Conservation (phyloP, 2,888 invertebrate genomes). For the Aspidapion aeneum region DNA sequence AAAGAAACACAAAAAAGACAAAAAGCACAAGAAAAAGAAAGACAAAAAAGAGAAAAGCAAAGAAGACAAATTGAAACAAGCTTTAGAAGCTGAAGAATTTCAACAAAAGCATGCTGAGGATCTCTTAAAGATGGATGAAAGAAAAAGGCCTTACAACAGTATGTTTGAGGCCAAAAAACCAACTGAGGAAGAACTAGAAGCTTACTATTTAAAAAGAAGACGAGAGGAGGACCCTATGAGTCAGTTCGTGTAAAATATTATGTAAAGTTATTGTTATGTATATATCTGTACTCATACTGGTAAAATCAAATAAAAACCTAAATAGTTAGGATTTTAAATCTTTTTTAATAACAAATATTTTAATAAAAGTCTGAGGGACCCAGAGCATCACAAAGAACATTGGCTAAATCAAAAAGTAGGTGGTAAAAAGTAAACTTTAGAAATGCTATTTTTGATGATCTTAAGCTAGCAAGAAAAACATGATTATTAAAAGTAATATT, state of each 20-base stretch:
- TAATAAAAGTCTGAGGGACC: too few species aligned
- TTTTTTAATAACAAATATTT: too few species aligned
- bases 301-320: too few species aligned
- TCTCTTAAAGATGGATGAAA: constrained; percentile 73
- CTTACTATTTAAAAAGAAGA: constrained; percentile 81
- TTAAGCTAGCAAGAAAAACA: too few species aligned
- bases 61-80: constrained; percentile 60
- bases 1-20: constrained; percentile 41
- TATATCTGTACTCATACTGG: too few species aligned
- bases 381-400: too few species aligned
- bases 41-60: constrained; percentile 40
- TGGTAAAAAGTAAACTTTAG: too few species aligned
- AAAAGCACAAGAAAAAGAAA: constrained; percentile 46
- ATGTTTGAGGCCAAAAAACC: constrained; percentile 81
- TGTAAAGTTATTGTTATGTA: too few species aligned
- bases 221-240: constrained; percentile 94
- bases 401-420: too few species aligned
- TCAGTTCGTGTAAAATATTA: constrained; percentile 50
- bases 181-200: constrained; percentile 90
- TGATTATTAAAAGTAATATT: too few species aligned
- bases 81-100: constrained; percentile 62
- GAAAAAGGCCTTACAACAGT: constrained; percentile 92
- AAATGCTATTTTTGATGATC: too few species aligned
- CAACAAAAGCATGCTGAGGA: constrained; percentile 59
- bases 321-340: too few species aligned